These are phyloP conservation scores for Heterochromis multidens DNA, from an alignment of 2,113 vertebrate species.

Conservation along the genomic window DNA sequence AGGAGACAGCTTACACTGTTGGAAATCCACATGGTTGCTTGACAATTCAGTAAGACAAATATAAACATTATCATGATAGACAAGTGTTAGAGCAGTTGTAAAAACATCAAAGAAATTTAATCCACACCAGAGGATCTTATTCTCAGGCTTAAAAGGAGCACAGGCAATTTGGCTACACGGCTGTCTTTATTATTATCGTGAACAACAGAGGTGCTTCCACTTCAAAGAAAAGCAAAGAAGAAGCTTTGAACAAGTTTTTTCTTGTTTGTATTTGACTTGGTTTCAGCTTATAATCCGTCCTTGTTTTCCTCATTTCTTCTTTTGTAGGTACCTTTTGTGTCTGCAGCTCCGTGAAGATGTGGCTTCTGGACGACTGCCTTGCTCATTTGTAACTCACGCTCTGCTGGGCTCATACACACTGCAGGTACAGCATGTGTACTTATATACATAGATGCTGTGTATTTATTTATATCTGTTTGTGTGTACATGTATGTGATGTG, in stretches of 20 bases:
- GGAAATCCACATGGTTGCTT: not conserved
- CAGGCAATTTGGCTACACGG: not conserved
- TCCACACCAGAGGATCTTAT: not conserved
- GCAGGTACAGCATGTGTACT: constrained; percentile 41
- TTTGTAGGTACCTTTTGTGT: constrained; percentile 69
- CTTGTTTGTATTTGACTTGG: not conserved
- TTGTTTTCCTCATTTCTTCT: not conserved
- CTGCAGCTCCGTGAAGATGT: constrained; percentile 72
- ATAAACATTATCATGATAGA: not conserved
- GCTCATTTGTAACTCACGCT: constrained; percentile 70
- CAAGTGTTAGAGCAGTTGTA: not conserved
- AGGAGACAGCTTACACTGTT: not conserved
- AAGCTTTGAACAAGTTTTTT: not conserved
- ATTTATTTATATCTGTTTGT: not conserved
- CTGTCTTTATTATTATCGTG: not conserved
- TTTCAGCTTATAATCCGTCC: not conserved
- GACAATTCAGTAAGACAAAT: not conserved
- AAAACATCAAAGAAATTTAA: constrained; percentile 10
- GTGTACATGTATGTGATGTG: not conserved
- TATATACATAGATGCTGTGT: not conserved
- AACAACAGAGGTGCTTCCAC: not conserved
- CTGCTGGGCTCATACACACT: constrained; percentile 70
- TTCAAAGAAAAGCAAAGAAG: not conserved
- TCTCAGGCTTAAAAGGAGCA: not conserved
- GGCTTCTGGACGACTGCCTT: constrained; percentile 65